These are phyloP conservation scores for Aquatica leii DNA, from an alignment of 2,888 invertebrate species.

Conservation along the genomic window DNA sequence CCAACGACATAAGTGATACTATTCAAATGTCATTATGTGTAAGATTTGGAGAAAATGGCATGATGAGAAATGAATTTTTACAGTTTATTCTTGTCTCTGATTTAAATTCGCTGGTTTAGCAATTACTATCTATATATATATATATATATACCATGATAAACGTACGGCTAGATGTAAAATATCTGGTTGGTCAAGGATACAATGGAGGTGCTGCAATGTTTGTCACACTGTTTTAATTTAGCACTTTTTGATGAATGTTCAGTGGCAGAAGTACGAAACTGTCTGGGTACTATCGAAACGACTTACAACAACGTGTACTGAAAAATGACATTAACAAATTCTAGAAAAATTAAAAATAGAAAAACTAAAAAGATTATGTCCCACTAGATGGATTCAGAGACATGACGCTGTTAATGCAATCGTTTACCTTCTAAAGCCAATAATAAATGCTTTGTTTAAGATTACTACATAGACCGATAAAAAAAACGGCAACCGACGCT, in stretches of 20 bases:
- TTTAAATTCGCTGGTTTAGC: not conserved
- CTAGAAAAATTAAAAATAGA: not conserved
- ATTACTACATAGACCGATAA: constrained; percentile 13
- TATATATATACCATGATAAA: too few species aligned
- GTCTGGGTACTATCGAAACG: constrained; percentile 12
- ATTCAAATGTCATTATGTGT: constrained; percentile 10
- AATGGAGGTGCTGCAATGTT: not conserved
- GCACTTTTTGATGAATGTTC: constrained; percentile 9
- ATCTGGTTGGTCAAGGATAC: too few species aligned
- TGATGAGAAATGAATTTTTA: constrained; percentile 3
- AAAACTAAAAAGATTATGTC: not conserved
- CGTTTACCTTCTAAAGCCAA: constrained; percentile 2
- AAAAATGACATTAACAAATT: not conserved
- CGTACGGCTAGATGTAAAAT: too few species aligned
- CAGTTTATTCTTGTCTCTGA: constrained; percentile 5
- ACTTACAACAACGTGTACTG: constrained; percentile 3
- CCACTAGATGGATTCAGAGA: too few species aligned
- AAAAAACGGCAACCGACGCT: constrained; percentile 3
- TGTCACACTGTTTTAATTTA: constrained; percentile 1
- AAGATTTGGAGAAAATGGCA: not conserved
- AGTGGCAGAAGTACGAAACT: constrained; percentile 15
- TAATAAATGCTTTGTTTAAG: constrained; percentile 13
- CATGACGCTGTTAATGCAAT: constrained; percentile 6
- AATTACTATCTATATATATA: not conserved
- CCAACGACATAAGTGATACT: constrained; percentile 9